A percentile compares a stretch with the other conserved stretches of the same genome.
These are phyloP conservation scores for Diadophis punctatus DNA, from an alignment of 2,113 vertebrate species.

Conservation along the genomic window DNA sequence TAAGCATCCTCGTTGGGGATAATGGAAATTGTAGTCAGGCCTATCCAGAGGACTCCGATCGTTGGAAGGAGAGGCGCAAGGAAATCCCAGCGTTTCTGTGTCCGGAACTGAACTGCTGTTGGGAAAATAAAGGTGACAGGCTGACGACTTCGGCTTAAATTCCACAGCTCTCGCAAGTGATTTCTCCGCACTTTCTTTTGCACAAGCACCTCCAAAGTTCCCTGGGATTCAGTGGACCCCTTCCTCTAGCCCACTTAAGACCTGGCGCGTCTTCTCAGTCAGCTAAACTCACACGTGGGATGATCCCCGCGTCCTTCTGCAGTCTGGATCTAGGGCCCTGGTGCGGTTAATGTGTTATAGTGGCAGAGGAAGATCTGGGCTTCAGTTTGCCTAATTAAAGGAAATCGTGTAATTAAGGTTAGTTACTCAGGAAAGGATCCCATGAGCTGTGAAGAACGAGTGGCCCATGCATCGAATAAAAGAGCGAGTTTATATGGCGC, in stretches of 20 bases:
- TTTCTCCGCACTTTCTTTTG: background rate
- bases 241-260: background rate
- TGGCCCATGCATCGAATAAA: background rate
- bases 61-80: background rate
- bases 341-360: background rate
- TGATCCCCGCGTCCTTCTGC: background rate
- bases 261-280: background rate
- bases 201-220: background rate
- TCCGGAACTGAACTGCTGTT: background rate
- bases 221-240: background rate
- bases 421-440: background rate
- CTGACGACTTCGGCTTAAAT: background rate
- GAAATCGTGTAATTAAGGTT: background rate
- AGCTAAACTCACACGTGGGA: background rate
- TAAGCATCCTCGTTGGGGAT: background rate
- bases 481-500: background rate
- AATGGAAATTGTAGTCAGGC: background rate
- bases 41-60: background rate
- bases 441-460: background rate
- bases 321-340: background rate
- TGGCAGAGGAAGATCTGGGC: background rate
- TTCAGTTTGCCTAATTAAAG: background rate
- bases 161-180: background rate
- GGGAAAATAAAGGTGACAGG: background rate
- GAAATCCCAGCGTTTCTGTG: background rate